Percentiles rank a stretch among this genome's conserved stretches.
These are phyloP conservation scores for Choristoneura rosaceana DNA, from an alignment of 2,888 invertebrate genomes.

Conservation along the genomic window DNA sequence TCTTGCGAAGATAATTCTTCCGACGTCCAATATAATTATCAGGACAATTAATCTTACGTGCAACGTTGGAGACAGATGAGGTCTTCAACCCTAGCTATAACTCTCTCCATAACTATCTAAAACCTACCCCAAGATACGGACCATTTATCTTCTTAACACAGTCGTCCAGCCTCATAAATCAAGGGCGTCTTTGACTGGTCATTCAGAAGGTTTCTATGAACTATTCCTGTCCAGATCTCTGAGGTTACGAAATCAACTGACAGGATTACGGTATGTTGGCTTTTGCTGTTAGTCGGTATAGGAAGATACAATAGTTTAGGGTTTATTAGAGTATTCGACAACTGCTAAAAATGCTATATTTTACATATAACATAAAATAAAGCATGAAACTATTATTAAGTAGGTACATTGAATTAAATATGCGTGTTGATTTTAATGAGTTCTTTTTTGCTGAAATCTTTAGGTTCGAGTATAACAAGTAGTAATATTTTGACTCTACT, in stretches of 20 bases:
- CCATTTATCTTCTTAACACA: conserved; percentile 20
- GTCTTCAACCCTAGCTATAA: not conserved
- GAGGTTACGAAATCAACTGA: conserved; percentile 2
- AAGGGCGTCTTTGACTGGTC: conserved; percentile 3
- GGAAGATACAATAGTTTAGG: no score
- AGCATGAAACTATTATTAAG: no score
- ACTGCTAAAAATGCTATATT: no score
- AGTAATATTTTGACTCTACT: no score
- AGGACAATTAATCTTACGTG: not conserved
- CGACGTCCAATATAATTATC: not conserved
- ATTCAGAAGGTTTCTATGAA: conserved; percentile 11
- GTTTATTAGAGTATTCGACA: no score
- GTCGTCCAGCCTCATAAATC: conserved; percentile 22
- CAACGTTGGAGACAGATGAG: not conserved
- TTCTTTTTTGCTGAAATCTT: no score
- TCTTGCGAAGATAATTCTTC: no score
- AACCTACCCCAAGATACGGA: conserved; percentile 1
- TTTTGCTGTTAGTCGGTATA: not conserved
- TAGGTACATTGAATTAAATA: no score
- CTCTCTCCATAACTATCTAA: not conserved
- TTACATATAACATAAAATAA: no score
- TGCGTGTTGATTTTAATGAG: no score
- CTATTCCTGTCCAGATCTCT: conserved; percentile 14
- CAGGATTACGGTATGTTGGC: not conserved
- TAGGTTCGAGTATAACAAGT: no score